Conservation (phyloP, 2,888 invertebrate species). For the Pheosia tremula region DNA sequence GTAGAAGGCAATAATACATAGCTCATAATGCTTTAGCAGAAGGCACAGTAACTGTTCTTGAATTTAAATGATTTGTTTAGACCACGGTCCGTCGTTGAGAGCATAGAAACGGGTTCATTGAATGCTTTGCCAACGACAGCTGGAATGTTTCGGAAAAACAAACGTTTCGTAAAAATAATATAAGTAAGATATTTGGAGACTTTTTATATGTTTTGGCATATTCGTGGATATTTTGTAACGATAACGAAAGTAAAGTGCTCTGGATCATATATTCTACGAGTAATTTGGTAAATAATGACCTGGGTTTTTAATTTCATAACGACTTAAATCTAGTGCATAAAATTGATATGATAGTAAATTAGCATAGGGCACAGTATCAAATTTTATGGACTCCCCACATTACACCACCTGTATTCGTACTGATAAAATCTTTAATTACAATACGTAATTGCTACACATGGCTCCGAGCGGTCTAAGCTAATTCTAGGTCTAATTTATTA, state of each 20-base stretch:
- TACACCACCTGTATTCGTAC: not conserved
- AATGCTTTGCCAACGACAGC: constrained; percentile 70
- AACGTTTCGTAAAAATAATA: constrained; percentile 53
- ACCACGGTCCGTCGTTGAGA: constrained; percentile 69
- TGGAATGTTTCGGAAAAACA: constrained; percentile 73
- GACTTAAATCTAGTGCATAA: too few species aligned
- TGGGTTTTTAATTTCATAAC: too few species aligned
- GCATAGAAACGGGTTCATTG: constrained; percentile 80
- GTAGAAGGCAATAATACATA: constrained; percentile 70
- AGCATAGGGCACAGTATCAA: too few species aligned
- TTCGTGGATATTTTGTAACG: too few species aligned
- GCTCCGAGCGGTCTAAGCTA: constrained; percentile 3
- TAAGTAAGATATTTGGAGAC: not conserved
- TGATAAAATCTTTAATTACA: constrained; percentile 12
- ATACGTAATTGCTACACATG: constrained; percentile 8
- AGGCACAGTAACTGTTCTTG: constrained; percentile 71
- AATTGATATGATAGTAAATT: too few species aligned
- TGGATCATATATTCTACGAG: too few species aligned
- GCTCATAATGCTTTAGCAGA: constrained; percentile 63
- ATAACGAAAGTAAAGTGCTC: too few species aligned
- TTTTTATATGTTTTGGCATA: not conserved
- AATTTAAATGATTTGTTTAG: constrained; percentile 80
- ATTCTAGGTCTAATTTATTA: constrained; percentile 19
- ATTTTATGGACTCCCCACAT: not conserved
- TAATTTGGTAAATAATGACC: too few species aligned